These are phyloP conservation scores for Arbacia lixula DNA, from an alignment of 53 echinoderm and acorn worm genomes.

Conservation along the genomic window DNA sequence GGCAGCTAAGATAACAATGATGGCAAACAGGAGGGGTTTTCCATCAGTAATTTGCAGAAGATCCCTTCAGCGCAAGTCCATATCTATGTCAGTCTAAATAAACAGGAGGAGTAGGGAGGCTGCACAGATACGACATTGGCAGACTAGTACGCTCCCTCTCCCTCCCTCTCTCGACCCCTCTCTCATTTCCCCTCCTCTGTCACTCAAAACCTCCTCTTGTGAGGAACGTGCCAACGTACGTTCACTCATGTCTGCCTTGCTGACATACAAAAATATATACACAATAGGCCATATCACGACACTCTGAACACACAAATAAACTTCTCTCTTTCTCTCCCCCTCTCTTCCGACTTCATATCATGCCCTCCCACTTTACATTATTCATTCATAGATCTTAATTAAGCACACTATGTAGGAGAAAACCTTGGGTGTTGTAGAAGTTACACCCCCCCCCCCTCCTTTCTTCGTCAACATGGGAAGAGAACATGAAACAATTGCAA, in stretches of 20 bases:
- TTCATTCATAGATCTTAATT: no score
- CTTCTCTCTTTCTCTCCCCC: not conserved
- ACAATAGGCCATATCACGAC: not conserved
- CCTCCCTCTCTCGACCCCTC: not conserved
- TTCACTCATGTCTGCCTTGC: not conserved
- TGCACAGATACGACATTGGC: constrained; percentile 24
- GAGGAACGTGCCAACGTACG: constrained; percentile 9
- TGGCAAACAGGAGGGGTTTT: not conserved
- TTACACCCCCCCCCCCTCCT: no score
- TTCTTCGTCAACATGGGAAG: no score
- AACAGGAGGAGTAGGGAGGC: constrained; percentile 7
- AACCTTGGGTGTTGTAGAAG: no score
- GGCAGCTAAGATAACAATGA: not conserved
- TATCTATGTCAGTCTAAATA: constrained; percentile 54
- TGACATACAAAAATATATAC: constrained; percentile 4
- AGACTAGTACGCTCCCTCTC: constrained; percentile 29
- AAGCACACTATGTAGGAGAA: no score
- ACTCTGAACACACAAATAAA: not conserved
- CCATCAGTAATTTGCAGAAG: constrained; percentile 31
- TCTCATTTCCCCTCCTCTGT: not conserved
- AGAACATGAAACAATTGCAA: no score
- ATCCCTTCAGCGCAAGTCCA: constrained; percentile 39
- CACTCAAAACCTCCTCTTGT: not conserved
- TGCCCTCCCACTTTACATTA: no score
- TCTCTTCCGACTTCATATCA: not conserved